Conservation (phyloP, 2,113 vertebrate genomes). For the Nannospalax galili region DNA sequence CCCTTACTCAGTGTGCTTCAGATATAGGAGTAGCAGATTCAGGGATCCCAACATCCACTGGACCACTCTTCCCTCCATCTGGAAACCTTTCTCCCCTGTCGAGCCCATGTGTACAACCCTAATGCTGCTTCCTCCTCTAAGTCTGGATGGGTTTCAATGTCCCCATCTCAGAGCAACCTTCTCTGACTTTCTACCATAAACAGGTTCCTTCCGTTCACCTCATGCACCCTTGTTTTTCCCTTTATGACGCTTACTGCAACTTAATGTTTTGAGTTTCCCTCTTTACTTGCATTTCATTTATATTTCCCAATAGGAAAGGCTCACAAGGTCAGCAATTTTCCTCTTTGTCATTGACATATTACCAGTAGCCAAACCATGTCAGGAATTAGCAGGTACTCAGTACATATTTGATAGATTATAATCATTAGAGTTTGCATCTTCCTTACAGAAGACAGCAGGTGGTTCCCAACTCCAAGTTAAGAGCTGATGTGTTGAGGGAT, state of each 20-base stretch:
- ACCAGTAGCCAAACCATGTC: background rate
- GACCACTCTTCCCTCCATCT: background rate
- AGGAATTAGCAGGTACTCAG: background rate
- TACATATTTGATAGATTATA: background rate
- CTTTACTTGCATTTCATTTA: background rate
- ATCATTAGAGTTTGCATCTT: background rate
- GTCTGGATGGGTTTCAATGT: background rate
- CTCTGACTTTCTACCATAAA: slow-evolving; percentile 11
- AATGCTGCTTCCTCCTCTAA: background rate
- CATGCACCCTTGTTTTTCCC: background rate
- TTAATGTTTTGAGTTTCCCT: background rate
- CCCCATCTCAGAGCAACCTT: background rate
- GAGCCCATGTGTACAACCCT: background rate
- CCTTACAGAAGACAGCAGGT: background rate
- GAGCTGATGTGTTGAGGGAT: background rate
- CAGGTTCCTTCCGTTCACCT: background rate
- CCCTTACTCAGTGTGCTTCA: fast-evolving
- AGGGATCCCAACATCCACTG: background rate
- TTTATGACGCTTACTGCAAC: background rate
- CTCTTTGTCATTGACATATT: background rate
- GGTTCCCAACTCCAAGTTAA: slow-evolving; percentile 5
- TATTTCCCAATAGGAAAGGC: background rate
- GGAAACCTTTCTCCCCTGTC: background rate
- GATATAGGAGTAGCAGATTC: background rate
- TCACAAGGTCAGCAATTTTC: background rate